Percentiles rank a stretch among this genome's conserved stretches.
These are phyloP conservation scores for Malaclemys terrapin DNA, from an alignment of 2,113 vertebrate species.

Conservation along the genomic window DNA sequence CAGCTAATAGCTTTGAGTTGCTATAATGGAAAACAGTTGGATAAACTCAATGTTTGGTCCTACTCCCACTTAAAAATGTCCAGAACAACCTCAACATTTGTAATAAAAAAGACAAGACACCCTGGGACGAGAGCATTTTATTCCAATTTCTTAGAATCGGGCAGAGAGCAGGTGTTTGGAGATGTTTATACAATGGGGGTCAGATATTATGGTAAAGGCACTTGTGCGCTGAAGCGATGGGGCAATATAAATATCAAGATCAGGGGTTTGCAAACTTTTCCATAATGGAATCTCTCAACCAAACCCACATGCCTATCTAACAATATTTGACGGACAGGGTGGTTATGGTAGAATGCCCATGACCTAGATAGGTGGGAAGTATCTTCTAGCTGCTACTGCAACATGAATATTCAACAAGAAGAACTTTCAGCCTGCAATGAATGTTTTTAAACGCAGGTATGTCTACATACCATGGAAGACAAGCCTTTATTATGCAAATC, in stretches of 20 bases:
- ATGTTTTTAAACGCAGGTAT: not conserved
- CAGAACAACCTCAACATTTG: not conserved
- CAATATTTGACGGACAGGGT: not conserved
- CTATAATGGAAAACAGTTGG: not conserved
- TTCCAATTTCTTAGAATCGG: not conserved
- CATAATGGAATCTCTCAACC: not conserved
- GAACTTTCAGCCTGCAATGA: too few relatives aligned
- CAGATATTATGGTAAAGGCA: not conserved
- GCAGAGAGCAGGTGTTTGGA: not conserved
- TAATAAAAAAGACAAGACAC: not conserved
- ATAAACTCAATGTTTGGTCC: not conserved
- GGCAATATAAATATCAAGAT: not conserved
- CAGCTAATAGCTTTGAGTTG: not conserved
- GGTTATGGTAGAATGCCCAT: not conserved
- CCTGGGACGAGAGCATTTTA: not conserved
- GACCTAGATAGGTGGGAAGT: not conserved
- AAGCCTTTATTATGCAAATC: not conserved
- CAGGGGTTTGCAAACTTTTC: not conserved
- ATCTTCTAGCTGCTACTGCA: not conserved
- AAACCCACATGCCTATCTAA: not conserved
- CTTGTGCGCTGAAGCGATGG: not conserved
- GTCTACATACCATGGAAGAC: too few relatives aligned
- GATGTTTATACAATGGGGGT: not conserved
- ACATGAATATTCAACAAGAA: not conserved
- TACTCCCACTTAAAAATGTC: not conserved